phyloP scores from a whole-genome alignment of 2,113 vertebrate genomes.

The Microcebus lehilahytsara region DNA sequence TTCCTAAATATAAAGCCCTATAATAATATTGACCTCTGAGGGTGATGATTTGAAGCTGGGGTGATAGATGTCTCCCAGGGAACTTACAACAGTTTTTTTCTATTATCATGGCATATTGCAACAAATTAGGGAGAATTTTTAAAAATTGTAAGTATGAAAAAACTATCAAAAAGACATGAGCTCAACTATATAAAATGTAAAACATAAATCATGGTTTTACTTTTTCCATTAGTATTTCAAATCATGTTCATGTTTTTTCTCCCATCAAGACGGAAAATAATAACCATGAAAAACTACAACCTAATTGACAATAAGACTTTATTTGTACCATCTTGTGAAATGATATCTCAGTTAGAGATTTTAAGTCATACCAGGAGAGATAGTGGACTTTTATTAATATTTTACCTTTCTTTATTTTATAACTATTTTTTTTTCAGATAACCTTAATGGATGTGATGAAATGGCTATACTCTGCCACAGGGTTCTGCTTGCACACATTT shows the following conservation, averaged over 20 bases:
- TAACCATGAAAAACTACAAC: neutral
- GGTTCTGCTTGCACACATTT: neutral
- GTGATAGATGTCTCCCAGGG: neutral
- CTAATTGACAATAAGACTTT: neutral
- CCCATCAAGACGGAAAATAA: neutral
- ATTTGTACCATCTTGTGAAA: neutral
- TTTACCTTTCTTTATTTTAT: neutral
- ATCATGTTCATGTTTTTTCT: neutral
- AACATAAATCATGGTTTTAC: neutral
- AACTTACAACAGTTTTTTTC: neutral
- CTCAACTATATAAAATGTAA: neutral
- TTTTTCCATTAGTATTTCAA: neutral
- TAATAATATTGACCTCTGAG: neutral
- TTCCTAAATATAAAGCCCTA: neutral
- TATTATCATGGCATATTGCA: neutral
- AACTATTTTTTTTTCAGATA: neutral
- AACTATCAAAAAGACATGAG: neutral
- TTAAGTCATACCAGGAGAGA: neutral
- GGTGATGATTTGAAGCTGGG: neutral
- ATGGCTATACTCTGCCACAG: neutral
- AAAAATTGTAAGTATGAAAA: neutral
- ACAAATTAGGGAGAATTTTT: neutral
- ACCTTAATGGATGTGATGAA: neutral
- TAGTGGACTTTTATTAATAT: neutral
- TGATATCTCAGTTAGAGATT: neutral